Evolutionary conservation across 1,140 invertebrate genomes (phyloP).

Genomic region (Kradibia gibbosae): DNA sequence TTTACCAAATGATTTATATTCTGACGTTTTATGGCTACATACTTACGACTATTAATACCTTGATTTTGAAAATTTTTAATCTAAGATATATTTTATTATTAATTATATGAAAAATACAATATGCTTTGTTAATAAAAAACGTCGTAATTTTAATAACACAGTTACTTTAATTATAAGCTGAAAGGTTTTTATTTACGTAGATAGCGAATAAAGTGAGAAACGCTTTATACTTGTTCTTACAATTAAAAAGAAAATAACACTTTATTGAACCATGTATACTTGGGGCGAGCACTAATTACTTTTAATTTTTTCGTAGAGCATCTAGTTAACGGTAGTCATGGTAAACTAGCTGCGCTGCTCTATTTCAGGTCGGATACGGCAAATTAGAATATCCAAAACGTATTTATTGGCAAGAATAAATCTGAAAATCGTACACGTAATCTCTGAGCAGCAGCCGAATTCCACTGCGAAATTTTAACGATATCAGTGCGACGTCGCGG

Average conservation of each 20-base stretch:
- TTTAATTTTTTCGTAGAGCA: slow-evolving; percentile 41
- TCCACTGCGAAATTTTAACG: slow-evolving; percentile 41
- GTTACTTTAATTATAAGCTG: too few relatives aligned
- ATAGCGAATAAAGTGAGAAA: not conserved
- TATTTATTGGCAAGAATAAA: slow-evolving; percentile 48
- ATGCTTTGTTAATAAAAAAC: too few relatives aligned
- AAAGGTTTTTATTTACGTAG: too few relatives aligned
- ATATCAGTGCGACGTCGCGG: slow-evolving; percentile 26
- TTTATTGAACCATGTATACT: slow-evolving; percentile 8
- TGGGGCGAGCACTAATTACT: slow-evolving; percentile 24
- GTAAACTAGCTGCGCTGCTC: not conserved
- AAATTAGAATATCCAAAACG: slow-evolving; percentile 49
- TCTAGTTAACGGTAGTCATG: not conserved
- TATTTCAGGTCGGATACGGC: too few relatives aligned
- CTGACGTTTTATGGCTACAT: too few relatives aligned
- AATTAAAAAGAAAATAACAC: slow-evolving; percentile 35
- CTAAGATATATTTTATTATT: too few relatives aligned
- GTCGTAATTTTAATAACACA: too few relatives aligned
- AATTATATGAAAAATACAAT: too few relatives aligned
- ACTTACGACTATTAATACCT: too few relatives aligned
- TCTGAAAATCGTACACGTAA: slow-evolving; percentile 48
- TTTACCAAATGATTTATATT: too few relatives aligned
- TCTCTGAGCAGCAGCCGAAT: slow-evolving; percentile 30
- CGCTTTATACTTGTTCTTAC: not conserved
- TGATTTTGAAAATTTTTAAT: too few relatives aligned